Percentiles rank a stretch among this genome's conserved stretches.
These are phyloP conservation scores for Fukomys damarensis DNA, from an alignment of 2,113 vertebrate species.

Conservation along the genomic window DNA sequence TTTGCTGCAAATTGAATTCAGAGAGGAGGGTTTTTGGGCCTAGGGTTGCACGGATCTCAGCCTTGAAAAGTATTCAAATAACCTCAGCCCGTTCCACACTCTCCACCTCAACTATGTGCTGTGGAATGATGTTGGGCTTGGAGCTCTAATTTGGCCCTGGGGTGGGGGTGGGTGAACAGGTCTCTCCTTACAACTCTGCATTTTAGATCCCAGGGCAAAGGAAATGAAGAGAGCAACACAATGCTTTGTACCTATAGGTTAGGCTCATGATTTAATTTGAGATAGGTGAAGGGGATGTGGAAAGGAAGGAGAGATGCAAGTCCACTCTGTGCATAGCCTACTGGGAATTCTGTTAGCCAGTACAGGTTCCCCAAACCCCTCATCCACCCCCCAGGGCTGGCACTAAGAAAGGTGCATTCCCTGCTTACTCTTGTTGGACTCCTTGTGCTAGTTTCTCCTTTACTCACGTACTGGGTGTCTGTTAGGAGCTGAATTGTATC, in stretches of 20 bases:
- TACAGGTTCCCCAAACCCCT: accelerated
- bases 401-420: neutral
- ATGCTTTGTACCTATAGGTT: neutral
- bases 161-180: neutral
- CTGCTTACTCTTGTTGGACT: neutral
- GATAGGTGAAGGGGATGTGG: neutral
- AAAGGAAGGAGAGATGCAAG: neutral
- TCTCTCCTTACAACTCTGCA: neutral
- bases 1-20: constrained; percentile 63
- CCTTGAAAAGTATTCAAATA: constrained; percentile 34
- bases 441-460: accelerated
- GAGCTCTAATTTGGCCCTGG: neutral
- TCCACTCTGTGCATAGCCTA: neutral
- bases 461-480: neutral
- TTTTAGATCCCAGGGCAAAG: neutral
- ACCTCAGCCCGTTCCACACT: constrained; percentile 18
- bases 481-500: neutral
- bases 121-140: constrained; percentile 28
- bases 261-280: neutral
- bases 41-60: neutral
- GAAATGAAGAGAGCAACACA: neutral
- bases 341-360: neutral
- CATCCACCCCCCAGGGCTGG: neutral
- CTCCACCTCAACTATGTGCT: constrained; percentile 59
- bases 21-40: neutral